Evolutionary conservation across 2,888 invertebrate genomes (phyloP), one percentile per base, ranked within the genome.

Genomic region (Apodemia hepburni): DNA sequence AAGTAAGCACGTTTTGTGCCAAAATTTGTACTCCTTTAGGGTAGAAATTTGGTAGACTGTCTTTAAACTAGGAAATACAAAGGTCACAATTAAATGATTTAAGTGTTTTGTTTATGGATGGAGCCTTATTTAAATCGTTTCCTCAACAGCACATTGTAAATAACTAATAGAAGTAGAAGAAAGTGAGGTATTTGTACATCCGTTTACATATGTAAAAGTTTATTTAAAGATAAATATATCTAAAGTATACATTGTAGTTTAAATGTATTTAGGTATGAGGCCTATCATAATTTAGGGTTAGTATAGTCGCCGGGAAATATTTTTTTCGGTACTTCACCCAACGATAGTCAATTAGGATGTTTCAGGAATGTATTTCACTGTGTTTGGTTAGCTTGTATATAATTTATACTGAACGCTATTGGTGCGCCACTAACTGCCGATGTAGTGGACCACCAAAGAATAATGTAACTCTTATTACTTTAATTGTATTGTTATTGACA

Each of bases 331-430:
- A 68, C 80, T 85, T 85, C 88, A 90, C 90, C 90, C 90, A 91
- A 91, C 90, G 90, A 91, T 91, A 91, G 90, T 91, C 90, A 91
- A 88, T 90, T 91, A 91, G 88, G 76, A 89, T 85, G 82, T 85
- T 84, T 85, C 77, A 87, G 88, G 81, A 77, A 47, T 76, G 73
- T 79, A 75, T 81, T 76, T 81, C 78, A 76, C 15, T 57, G 78
- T 75, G 80, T 77, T 79, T 77, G 75, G 73, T 74, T 79, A 78
- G 77, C 76, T 71, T 85, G 84, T 85, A 85, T 75, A 83, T 87
- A 84, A 57, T 75, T 73, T 77, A 81, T 74, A 80, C 75, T 71
- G 74, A 75, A 71, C 60, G 18, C 29, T 38, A 60, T 62, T 57
- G 57, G 57, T 57, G 64, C 63, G 57, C 61, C 64, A 45, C 61